Percentiles rank a stretch among this genome's conserved stretches.
Evolutionary conservation across 2,888 invertebrate species (phyloP).

Genomic region (Agrilus biguttatus): DNA sequence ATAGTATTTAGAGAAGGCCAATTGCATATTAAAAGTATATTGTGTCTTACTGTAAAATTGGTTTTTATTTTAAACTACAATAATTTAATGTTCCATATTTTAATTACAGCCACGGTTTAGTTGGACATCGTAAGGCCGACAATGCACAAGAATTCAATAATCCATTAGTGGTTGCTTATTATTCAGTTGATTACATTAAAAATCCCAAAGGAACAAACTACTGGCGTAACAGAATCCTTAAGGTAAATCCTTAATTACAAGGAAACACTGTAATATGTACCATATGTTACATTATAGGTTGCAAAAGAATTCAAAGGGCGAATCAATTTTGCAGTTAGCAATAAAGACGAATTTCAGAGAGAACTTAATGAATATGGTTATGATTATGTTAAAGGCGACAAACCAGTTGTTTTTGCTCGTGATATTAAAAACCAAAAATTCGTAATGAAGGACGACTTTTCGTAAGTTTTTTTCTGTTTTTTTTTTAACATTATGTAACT

Average conservation of each 20-base stretch:
- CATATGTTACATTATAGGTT: constrained; percentile 31
- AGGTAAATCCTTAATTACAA: constrained; percentile 33
- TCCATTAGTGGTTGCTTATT: constrained; percentile 86
- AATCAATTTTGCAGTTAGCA: constrained; percentile 78
- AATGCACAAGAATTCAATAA: constrained; percentile 73
- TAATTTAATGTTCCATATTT: not conserved
- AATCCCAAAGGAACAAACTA: constrained; percentile 98
- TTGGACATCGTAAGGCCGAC: constrained; percentile 77
- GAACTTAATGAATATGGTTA: constrained; percentile 92
- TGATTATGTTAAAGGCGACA: constrained; percentile 72
- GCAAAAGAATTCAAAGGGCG: constrained; percentile 53
- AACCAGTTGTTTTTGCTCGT: constrained; percentile 75
- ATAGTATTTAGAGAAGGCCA: no score
- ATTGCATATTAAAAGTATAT: no score
- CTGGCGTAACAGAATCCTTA: constrained; percentile 94
- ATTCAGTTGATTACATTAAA: constrained; percentile 87
- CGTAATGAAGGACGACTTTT: constrained; percentile 79
- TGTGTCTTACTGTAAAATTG: no score
- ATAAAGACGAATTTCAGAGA: constrained; percentile 85
- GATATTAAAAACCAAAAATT: constrained; percentile 80
- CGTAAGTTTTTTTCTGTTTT: constrained; percentile 36
- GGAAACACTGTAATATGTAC: not conserved
- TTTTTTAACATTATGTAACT: constrained; percentile 2
- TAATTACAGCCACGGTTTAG: constrained; percentile 68
- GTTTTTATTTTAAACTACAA: no score